Percentiles rank a stretch among this genome's conserved stretches.
Evolutionary conservation across 2,797 vertebrate genomes (phyloP).

Genomic region (Sciurus vulgaris): DNA sequence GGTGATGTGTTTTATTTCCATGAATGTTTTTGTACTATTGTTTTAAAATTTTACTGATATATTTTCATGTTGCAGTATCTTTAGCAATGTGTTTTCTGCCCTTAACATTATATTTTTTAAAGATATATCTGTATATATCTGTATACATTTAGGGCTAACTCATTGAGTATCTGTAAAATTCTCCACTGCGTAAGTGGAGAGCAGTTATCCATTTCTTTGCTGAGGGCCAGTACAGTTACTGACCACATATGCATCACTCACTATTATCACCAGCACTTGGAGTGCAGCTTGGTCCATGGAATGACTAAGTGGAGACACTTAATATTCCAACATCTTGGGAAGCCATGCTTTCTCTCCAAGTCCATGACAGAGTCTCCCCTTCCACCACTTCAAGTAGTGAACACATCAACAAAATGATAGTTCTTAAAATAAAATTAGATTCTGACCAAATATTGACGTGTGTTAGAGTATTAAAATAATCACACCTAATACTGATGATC

Average conservation of each 20-base stretch:
- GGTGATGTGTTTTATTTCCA: background rate
- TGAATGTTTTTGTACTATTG: background rate
- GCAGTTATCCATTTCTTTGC: background rate
- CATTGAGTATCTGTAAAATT: background rate
- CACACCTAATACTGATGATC: background rate
- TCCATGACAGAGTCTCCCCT: background rate
- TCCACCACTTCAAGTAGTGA: slow-evolving; percentile 31
- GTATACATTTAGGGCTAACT: background rate
- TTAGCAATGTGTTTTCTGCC: slow-evolving; percentile 35
- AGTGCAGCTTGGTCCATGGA: background rate
- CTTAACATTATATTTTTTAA: background rate
- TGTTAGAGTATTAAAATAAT: slow-evolving; percentile 42
- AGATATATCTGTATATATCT: background rate
- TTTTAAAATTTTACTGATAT: background rate
- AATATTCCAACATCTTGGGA: background rate
- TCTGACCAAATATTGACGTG: background rate
- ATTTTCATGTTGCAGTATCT: background rate
- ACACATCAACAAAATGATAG: background rate
- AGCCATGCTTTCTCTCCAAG: background rate
- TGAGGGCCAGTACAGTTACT: background rate
- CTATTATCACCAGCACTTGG: background rate
- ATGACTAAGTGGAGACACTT: slow-evolving; percentile 42
- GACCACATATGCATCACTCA: background rate
- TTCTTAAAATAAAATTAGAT: slow-evolving; percentile 50
- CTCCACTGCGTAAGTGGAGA: background rate